Percentiles rank a stretch among this genome's conserved stretches.
Conservation (phyloP, 2,888 invertebrate species). For the Aporophyla lueneburgensis region DNA sequence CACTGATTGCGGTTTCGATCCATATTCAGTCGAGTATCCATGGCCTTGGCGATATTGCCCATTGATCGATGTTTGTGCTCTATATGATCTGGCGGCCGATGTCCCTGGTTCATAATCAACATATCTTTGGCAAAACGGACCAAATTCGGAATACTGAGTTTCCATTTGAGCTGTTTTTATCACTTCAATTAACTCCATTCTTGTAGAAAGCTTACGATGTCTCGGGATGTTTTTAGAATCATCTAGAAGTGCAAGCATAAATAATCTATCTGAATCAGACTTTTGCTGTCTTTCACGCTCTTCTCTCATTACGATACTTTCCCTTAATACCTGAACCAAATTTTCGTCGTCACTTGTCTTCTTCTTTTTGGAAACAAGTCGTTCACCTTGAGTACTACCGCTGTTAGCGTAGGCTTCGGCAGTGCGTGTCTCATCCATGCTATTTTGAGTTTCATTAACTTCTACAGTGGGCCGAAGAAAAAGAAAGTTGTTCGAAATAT, state of each 20-base stretch:
- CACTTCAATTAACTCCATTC: constrained; percentile 65
- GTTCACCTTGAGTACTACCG: constrained; percentile 60
- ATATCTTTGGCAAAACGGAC: too few relatives aligned
- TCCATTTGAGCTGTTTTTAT: too few relatives aligned
- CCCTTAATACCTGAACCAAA: constrained; percentile 67
- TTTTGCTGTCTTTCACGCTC: constrained; percentile 67
- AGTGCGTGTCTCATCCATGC: constrained; percentile 61
- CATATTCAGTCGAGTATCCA: too few relatives aligned
- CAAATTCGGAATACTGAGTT: too few relatives aligned
- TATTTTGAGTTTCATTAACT: not conserved
- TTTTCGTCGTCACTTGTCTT: constrained; percentile 67
- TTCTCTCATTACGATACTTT: constrained; percentile 68
- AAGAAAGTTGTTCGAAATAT: not conserved
- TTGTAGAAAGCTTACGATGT: not conserved
- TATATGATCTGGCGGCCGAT: too few relatives aligned
- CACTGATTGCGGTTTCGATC: constrained; percentile 43
- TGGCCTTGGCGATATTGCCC: too few relatives aligned
- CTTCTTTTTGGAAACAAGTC: constrained; percentile 67
- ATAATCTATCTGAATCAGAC: constrained; percentile 37
- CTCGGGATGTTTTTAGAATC: not conserved
- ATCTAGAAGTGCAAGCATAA: not conserved
- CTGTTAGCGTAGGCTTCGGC: constrained; percentile 57
- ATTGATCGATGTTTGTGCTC: too few relatives aligned
- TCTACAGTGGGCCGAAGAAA: not conserved
- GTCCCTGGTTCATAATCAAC: too few relatives aligned